Base-by-base conservation (phyloP, 1,140 invertebrate species). In the Pogonomyrmex californicus region DNA sequence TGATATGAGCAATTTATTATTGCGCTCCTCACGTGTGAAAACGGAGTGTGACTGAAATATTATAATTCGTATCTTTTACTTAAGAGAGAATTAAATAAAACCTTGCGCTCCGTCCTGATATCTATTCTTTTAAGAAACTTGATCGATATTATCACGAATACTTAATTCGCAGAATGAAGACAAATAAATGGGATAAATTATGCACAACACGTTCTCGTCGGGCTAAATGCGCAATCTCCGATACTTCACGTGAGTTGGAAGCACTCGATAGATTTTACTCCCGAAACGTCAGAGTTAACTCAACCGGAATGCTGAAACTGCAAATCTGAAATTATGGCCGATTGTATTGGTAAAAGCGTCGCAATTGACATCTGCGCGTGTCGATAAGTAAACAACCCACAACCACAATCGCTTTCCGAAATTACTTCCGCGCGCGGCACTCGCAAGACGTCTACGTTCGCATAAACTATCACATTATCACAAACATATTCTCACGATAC, bases 271-370 rank as follows among this genome's bases (percentile, higher is more conserved):
- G 33, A 66, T 79, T 79, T 79, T 79, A 51, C 44, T 62, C 44
- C 66, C 17, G n/a, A 79, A 79, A 66, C 12, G n/a, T 79, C 76
- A 79, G n/a, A 79, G n/a, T 66, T 66, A 66, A 51, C 47, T 66
- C 76, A 38, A 79, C 10, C n/a, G 30, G 76, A 7, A 38, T 63
- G 41, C 76, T 36, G 9, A 65, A 78, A 78, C 76, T 23, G 23
- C 44, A 78, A 79, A 4, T 33, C 23, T 47, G 47, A 81, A 23
- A 70, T 81, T 81, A 81, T 44, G 47, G 23, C 7, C 54, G 36
- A 70, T 54, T 38, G n/a, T 44, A 17, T 30, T 5, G 17, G 17
- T n/a, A 41, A 54, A 81, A 68, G 62, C 77, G 70, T 68, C 36
- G 33, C 77, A 51, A 81, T 70, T 81, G 36, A n/a, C 36, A 54